Base-by-base conservation (phyloP, 1,140 invertebrate species). In the Formica selysi region DNA sequence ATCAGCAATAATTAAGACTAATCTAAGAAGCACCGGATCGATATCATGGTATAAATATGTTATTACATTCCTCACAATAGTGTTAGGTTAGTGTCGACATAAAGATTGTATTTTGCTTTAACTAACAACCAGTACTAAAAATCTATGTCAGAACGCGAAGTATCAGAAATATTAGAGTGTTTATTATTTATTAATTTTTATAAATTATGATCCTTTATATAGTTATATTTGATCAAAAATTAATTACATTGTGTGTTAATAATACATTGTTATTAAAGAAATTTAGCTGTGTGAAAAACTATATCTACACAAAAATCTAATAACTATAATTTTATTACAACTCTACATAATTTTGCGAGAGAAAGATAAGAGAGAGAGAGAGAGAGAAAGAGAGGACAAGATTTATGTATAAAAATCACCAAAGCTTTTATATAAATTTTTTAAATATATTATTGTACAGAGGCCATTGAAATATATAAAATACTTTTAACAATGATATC, bases 1-100 rank as follows among this genome's bases (percentile, higher is more conserved):
- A 59, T 61, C n/a, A 32, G 36, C 10, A 36, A 11, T 22, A 6
- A 10, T 11, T 32, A 2, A 13, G 19, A 16, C 22, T 51, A 51
- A 51, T 74, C 59, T 22, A 16, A 73, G 36, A 73, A 73, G 32
- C 11, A 54, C n/a, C 71, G 71, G 32, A 13, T n/a, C 51, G 44
- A 19, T 54, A 29, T 59, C n/a, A 16, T 11, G 54, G 7, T 22
- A 26, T 74, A 54, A 54, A 74, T n/a, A 61, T 11, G 54, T 13
- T 0, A 3, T 26, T 16, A 54, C 51, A 19, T 61, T 26, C n/a
- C 71, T 32, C 22, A 3, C 48, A 51, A 16, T 3, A 38, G 7
- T 61, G 29, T 61, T 74, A 74, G 71, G 71, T 74, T 74, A 74
- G 71, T 54, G 32, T 74, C 22, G 16, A 8, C 44, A 16, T 54